phyloP scores from a whole-genome alignment of 2,113 vertebrate species.

The Hypanus sabinus region DNA sequence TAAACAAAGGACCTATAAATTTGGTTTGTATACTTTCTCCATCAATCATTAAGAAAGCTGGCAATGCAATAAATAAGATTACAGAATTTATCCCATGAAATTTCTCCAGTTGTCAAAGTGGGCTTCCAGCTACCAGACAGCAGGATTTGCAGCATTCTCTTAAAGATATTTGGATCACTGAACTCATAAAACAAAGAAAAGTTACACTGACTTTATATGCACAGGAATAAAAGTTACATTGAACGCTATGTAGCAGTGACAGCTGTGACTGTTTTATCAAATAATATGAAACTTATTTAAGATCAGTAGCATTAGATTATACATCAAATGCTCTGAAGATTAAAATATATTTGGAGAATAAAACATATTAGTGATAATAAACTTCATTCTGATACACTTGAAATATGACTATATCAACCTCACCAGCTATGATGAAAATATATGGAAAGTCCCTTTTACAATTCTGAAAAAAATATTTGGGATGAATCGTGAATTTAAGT shows the following conservation, averaged over 20 bases:
- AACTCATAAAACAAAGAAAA: neutral
- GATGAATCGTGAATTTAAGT: neutral
- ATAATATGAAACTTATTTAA: neutral
- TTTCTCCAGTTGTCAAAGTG: neutral
- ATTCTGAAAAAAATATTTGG: neutral
- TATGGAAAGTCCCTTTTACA: neutral
- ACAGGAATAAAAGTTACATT: neutral
- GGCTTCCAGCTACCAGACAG: neutral
- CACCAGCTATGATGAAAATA: neutral
- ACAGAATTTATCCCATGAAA: neutral
- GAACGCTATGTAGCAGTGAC: too few relatives aligned
- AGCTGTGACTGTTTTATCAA: neutral
- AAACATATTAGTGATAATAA: neutral
- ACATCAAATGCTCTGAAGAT: neutral
- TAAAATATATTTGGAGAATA: neutral
- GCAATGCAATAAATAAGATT: neutral
- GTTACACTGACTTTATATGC: neutral
- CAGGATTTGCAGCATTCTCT: neutral
- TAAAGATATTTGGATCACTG: too few relatives aligned
- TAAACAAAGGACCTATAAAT: neutral
- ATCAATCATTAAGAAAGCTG: neutral
- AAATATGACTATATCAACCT: neutral
- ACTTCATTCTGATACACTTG: neutral
- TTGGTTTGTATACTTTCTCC: neutral
- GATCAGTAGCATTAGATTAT: neutral